These are phyloP conservation scores for Sphinx pinastri DNA, from an alignment of 2,888 invertebrate species.

Conservation along the genomic window DNA sequence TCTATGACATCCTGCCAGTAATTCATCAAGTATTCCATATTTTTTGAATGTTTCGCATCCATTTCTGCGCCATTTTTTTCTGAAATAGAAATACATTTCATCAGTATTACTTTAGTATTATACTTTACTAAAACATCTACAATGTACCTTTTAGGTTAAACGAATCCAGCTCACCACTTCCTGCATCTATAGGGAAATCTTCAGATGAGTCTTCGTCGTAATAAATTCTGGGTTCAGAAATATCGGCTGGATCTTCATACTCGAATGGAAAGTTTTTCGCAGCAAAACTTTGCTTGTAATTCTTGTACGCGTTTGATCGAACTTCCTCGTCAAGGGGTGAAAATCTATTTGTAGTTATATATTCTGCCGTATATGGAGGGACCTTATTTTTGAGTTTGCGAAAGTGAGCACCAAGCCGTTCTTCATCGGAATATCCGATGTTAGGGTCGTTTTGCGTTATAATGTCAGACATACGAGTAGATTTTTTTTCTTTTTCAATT, in stretches of 20 bases:
- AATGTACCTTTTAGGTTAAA: conserved; percentile 65
- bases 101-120: background rate
- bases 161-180: conserved; percentile 72
- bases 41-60: conserved; percentile 61
- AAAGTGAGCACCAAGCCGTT: conserved; percentile 78
- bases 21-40: conserved; percentile 75
- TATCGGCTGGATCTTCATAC: conserved; percentile 73
- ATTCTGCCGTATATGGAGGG: conserved; percentile 72
- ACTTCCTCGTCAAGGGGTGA: conserved; percentile 75
- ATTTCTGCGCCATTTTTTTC: conserved; percentile 43
- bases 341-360: conserved; percentile 68
- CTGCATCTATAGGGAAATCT: conserved; percentile 68
- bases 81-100: conserved; percentile 33
- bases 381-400: conserved; percentile 70
- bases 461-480: conserved; percentile 47
- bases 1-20: conserved; percentile 69
- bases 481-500: conserved; percentile 72
- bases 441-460: conserved; percentile 57
- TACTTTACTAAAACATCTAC: conserved; percentile 3
- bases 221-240: conserved; percentile 84
- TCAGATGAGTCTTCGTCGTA: conserved; percentile 80
- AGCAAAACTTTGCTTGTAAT: conserved; percentile 75
- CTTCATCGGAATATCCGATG: conserved; percentile 70
- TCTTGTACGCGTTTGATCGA: conserved; percentile 72
- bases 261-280: conserved; percentile 79